Percentiles rank a stretch among this genome's conserved stretches.
Evolutionary conservation across 2,113 vertebrate species (phyloP).

Genomic region (Herpailurus yagouaroundi): DNA sequence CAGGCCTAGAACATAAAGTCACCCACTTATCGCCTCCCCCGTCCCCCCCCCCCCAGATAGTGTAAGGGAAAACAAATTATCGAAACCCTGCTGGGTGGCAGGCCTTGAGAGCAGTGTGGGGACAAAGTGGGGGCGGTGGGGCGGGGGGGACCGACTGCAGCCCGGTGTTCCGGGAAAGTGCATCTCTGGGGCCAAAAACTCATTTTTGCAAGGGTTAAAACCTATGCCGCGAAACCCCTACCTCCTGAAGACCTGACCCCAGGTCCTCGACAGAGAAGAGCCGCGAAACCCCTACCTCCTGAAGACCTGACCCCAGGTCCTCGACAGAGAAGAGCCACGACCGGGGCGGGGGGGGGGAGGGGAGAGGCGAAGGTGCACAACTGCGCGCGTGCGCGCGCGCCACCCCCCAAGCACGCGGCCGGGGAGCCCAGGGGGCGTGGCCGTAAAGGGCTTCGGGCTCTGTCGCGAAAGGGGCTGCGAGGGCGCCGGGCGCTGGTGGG

Average conservation of each 20-base stretch:
- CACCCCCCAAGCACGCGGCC: not conserved
- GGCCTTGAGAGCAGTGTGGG: not conserved
- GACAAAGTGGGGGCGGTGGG: not conserved
- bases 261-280: accelerated
- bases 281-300: accelerated
- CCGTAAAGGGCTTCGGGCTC: not conserved
- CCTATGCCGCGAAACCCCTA: no score
- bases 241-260: no score
- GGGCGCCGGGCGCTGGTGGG: accelerated
- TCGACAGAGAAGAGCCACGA: accelerated
- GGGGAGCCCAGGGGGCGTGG: not conserved
- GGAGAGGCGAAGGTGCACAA: accelerated
- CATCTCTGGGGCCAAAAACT: not conserved
- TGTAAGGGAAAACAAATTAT: not conserved
- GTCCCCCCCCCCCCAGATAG: not conserved
- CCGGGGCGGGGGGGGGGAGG: accelerated
- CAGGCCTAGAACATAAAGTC: not conserved
- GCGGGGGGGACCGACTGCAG: accelerated
- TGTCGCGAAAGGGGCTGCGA: not conserved
- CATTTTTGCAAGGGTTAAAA: not conserved
- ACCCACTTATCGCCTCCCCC: not conserved
- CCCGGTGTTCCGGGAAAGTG: no score
- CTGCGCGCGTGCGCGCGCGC: accelerated
- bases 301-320: no score
- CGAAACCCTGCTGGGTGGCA: not conserved